These are phyloP conservation scores for Falco concolor DNA, from an alignment of 2,797 vertebrate species.

Conservation along the genomic window DNA sequence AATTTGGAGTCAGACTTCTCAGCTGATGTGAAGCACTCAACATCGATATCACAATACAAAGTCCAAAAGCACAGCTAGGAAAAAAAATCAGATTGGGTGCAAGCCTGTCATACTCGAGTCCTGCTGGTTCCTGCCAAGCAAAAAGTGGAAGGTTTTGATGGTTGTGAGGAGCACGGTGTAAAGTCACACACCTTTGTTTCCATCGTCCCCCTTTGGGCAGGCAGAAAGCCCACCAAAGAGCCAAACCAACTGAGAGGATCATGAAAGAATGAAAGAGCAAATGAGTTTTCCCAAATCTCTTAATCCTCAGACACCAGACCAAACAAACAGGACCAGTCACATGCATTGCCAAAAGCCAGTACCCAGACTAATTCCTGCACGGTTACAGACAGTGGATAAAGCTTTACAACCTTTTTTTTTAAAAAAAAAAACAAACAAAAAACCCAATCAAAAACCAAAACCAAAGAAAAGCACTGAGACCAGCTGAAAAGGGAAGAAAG, in stretches of 20 bases:
- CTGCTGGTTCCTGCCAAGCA: not conserved
- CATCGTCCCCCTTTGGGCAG: not conserved
- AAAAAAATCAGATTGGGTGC: not conserved
- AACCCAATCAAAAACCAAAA: too few relatives aligned
- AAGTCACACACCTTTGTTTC: not conserved
- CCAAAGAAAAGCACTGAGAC: not conserved
- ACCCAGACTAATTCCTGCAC: not conserved
- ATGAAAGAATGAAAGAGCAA: not conserved
- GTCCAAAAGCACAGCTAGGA: not conserved
- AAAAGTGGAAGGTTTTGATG: not conserved
- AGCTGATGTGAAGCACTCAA: not conserved
- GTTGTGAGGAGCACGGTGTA: not conserved
- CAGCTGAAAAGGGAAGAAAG: not conserved
- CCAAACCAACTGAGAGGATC: not conserved
- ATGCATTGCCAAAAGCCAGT: not conserved
- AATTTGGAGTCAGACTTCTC: not conserved
- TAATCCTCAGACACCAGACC: slow-evolving; percentile 4
- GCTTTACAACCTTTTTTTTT: not conserved
- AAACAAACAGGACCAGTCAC: not conserved
- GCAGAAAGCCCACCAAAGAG: not conserved
- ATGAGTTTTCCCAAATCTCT: not conserved
- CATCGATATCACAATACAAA: not conserved
- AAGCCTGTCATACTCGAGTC: not conserved
- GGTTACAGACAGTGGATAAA: not conserved
- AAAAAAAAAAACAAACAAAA: too few relatives aligned